phyloP scores from a whole-genome alignment of 2,113 vertebrate genomes.

The Cricetomys ansorgei region DNA sequence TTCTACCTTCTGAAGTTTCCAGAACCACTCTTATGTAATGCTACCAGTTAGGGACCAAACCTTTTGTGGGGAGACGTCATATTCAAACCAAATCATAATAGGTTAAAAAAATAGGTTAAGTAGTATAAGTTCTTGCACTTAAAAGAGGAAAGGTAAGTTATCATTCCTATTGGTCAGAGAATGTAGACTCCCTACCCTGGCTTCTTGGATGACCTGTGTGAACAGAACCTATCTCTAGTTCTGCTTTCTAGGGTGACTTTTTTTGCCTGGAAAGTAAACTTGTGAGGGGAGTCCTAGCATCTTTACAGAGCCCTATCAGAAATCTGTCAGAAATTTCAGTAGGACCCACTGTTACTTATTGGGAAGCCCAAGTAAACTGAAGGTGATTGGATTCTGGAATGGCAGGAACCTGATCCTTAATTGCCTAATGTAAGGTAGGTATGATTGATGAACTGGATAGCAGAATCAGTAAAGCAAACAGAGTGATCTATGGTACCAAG shows the following conservation, averaged over 20 bases:
- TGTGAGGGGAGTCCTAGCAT: not conserved
- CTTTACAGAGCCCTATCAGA: conserved; percentile 12
- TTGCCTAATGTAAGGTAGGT: not conserved
- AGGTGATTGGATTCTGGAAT: not conserved
- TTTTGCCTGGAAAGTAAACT: conserved; percentile 47
- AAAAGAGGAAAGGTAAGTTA: not conserved
- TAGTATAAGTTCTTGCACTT: not conserved
- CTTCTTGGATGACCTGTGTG: not conserved
- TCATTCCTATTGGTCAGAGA: conserved; percentile 29
- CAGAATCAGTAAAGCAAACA: conserved; percentile 15
- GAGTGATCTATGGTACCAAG: not conserved
- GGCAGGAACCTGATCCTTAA: not conserved
- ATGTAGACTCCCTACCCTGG: not conserved
- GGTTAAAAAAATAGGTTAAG: conserved; percentile 25
- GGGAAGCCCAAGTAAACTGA: conserved; percentile 26
- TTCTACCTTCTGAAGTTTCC: not conserved
- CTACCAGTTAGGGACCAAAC: not conserved
- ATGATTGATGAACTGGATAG: conserved; percentile 18
- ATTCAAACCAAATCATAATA: not conserved
- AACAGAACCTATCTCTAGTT: not conserved
- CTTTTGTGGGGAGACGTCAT: not conserved
- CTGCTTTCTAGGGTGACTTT: not conserved
- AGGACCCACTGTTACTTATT: not conserved
- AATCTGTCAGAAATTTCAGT: conserved; percentile 35
- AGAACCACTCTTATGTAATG: not conserved